phyloP scores from a whole-genome alignment of 2,888 invertebrate genomes.

The Luperina nickerlii region DNA sequence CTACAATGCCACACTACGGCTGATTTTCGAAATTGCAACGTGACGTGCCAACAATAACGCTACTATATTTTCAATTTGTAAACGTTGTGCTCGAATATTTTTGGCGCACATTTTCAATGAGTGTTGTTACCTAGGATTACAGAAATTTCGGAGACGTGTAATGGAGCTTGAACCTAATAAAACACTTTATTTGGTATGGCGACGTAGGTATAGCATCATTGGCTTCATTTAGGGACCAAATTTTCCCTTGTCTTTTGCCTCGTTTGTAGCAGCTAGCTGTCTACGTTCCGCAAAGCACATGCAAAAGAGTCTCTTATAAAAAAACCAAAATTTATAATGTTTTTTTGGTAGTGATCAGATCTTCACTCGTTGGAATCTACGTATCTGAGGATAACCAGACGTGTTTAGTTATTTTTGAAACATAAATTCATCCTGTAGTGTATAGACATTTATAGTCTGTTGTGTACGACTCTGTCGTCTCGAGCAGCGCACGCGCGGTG shows the following conservation, averaged over 20 bases:
- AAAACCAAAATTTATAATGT: neutral
- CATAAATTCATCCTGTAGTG: too few relatives aligned
- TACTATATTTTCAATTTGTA: constrained; percentile 73
- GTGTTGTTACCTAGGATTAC: constrained; percentile 18
- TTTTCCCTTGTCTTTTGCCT: neutral
- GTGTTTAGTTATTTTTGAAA: too few relatives aligned
- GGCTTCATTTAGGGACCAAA: neutral
- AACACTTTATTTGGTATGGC: neutral
- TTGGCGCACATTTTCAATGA: constrained; percentile 56
- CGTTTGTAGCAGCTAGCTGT: neutral
- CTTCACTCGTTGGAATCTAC: too few relatives aligned
- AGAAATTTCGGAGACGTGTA: constrained; percentile 13
- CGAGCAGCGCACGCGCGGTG: too few relatives aligned
- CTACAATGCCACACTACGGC: constrained; percentile 62
- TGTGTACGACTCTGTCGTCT: too few relatives aligned
- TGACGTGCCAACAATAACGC: constrained; percentile 69
- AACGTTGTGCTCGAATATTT: constrained; percentile 54
- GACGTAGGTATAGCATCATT: neutral
- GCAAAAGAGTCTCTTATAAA: neutral
- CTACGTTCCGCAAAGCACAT: neutral
- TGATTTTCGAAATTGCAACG: constrained; percentile 73
- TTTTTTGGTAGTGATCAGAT: too few relatives aligned
- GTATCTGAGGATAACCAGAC: too few relatives aligned
- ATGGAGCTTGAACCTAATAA: neutral
- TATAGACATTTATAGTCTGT: too few relatives aligned